A percentile compares a stretch with the other conserved stretches of the same genome.
Conservation (phyloP, 2,797 vertebrate species). For the Enteromius radiatus region DNA sequence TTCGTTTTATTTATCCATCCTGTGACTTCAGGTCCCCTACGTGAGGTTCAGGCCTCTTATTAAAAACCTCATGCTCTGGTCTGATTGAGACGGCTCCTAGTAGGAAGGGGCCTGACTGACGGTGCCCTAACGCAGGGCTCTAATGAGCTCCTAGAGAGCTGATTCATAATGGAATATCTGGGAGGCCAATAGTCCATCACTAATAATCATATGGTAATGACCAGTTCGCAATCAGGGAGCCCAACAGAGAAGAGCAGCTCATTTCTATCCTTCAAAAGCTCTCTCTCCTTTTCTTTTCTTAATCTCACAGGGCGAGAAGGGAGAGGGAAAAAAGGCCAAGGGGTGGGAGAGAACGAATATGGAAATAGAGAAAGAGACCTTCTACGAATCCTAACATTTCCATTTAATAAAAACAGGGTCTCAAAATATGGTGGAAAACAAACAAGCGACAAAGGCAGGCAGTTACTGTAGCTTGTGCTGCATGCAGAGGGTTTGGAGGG, state of each 20-base stretch:
- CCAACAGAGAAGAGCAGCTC: slow-evolving; percentile 52
- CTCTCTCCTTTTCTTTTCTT: slow-evolving; percentile 63
- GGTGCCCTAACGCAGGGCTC: slow-evolving; percentile 66
- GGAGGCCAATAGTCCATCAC: slow-evolving; percentile 81
- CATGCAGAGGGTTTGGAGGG: background rate
- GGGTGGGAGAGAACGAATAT: slow-evolving; percentile 49
- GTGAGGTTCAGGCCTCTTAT: slow-evolving; percentile 35
- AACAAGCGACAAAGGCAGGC: slow-evolving; percentile 59
- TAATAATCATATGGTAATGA: slow-evolving; percentile 82
- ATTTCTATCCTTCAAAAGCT: slow-evolving; percentile 54
- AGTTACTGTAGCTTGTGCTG: slow-evolving; percentile 21
- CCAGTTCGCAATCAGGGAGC: slow-evolving; percentile 62
- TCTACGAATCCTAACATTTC: slow-evolving; percentile 23
- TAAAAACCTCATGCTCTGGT: slow-evolving; percentile 29
- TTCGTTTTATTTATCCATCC: slow-evolving; percentile 21
- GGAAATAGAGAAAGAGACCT: slow-evolving; percentile 46
- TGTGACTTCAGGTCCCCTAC: slow-evolving; percentile 18
- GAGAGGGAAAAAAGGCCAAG: background rate
- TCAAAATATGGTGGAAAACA: slow-evolving; percentile 40
- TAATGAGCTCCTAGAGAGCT: slow-evolving; percentile 79
- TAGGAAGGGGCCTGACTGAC: slow-evolving; percentile 65
- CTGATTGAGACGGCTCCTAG: slow-evolving; percentile 68
- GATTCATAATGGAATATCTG: slow-evolving; percentile 78
- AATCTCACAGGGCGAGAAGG: slow-evolving; percentile 19
- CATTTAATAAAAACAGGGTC: slow-evolving; percentile 57